A percentile compares a stretch with the other conserved stretches of the same genome.
Conservation (phyloP, 2,113 vertebrate genomes). For the Trachemys scripta region DNA sequence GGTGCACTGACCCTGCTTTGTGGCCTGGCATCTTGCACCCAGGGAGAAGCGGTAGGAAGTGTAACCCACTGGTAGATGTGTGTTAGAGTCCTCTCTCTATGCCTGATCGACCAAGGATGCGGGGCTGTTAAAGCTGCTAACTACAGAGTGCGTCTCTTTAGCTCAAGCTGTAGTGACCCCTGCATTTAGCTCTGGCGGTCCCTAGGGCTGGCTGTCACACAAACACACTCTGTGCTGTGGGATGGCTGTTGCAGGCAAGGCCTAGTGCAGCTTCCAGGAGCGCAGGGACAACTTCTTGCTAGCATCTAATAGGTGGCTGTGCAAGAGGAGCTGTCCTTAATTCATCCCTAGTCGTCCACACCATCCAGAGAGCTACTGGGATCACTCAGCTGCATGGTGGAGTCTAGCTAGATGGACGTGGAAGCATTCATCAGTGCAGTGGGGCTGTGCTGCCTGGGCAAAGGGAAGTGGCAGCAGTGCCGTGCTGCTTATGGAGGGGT, state of each 20-base stretch:
- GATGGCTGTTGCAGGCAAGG: not conserved
- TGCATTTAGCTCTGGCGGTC: not conserved
- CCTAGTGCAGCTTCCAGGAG: not conserved
- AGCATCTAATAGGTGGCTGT: not conserved
- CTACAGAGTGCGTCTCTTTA: not conserved
- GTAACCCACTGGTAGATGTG: not conserved
- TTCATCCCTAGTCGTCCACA: not conserved
- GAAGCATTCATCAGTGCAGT: not conserved
- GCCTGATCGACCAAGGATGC: not conserved
- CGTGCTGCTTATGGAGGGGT: not conserved
- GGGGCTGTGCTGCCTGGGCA: not conserved
- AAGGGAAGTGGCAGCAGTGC: not conserved
- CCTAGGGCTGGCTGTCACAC: not conserved
- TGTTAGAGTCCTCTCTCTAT: not conserved
- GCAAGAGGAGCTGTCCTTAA: not conserved
- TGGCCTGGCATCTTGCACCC: not conserved
- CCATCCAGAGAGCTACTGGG: not conserved
- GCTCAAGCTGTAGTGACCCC: not conserved
- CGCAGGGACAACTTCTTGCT: not conserved
- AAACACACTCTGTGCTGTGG: not conserved
- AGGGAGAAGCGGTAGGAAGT: not conserved
- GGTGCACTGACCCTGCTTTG: not conserved
- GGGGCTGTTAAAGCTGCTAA: no score
- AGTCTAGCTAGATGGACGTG: not conserved
- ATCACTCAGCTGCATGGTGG: not conserved